Base-by-base conservation (phyloP, 2,888 invertebrate species). In the Dascillus cervinus region DNA sequence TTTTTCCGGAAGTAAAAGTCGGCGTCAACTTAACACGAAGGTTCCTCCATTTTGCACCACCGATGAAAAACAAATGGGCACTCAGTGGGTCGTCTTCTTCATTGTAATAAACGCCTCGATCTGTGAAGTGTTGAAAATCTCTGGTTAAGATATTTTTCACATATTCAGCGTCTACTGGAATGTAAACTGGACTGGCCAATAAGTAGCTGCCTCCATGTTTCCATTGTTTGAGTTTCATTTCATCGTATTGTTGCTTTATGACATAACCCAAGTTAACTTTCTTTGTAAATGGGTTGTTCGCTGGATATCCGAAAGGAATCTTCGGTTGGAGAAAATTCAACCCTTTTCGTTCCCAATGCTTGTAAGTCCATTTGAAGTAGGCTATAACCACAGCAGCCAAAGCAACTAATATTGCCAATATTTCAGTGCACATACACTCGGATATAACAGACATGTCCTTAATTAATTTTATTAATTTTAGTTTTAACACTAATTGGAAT, bases 1-100 rank as follows among this genome's bases (percentile, higher is more conserved):
- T 57, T 57, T 79, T 81, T 4, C 75, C 77, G 0, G 79, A 71
- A 1, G 81, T 73, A 51, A 81, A 83, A 0, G 76, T 71, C 0
- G 81, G 77, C 1, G 80, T 71, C 48, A 82, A 59, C 46, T 78
- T 78, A 0, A 68, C 44, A 9, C 82, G 66, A 13, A 82, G 56
- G 26, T 64, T 67, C 49, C 71, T 77, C 82, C 83, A 83, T 27
- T 70, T 65, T 4, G 69, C 61, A 1, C 74, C 76, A 25, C 67
- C 65, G 22, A 73, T 53, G 34, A 72, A 67, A 46, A 80, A 77
- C 3, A 82, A 55, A 55, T 75, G 75, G 1, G 68, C 73, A 4
- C 76, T 71, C 19, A 79, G 44, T 0, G 73, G 75, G 55, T 80
- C 77, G 10, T 71, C 69, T 9, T 69, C 60, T 29, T 77, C 77